Evolutionary conservation across 2,888 invertebrate species (phyloP).

Genomic region (Artemia sinica): DNA sequence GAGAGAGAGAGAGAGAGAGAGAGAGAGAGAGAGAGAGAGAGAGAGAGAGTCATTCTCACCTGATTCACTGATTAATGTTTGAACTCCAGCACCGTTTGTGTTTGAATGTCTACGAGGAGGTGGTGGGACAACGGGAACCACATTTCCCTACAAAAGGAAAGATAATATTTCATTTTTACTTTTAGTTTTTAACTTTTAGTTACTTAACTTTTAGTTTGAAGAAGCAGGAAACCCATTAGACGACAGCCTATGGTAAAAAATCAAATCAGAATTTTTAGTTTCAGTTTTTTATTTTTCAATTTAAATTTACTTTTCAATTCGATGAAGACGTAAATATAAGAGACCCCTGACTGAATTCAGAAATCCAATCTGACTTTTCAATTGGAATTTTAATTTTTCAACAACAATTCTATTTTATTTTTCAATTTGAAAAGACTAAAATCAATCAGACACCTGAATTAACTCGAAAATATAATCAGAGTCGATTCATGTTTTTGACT

Average conservation of each 20-base stretch:
- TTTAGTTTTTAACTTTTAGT: too few species aligned
- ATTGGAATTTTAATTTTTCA: too few species aligned
- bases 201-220: neutral
- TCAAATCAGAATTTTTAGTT: neutral
- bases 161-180: too few species aligned
- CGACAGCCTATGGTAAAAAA: neutral
- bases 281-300: neutral
- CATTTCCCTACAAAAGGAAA: neutral
- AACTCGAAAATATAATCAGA: too few species aligned
- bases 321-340: too few species aligned
- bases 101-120: slow-evolving; percentile 31
- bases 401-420: too few species aligned
- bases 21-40: neutral
- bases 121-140: neutral
- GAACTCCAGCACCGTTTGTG: slow-evolving; percentile 32
- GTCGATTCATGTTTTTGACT: too few species aligned
- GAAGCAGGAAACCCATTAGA: neutral
- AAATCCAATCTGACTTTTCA: too few species aligned
- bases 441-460: too few species aligned
- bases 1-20: neutral
- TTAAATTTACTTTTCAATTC: neutral
- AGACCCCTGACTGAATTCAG: too few species aligned
- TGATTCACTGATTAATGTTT: neutral
- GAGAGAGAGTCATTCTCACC: neutral
- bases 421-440: too few species aligned